A percentile compares a stretch with the other conserved stretches of the same genome.
These are phyloP conservation scores for Pharmacophagus antenor DNA, from an alignment of 2,888 invertebrate genomes.

Conservation along the genomic window DNA sequence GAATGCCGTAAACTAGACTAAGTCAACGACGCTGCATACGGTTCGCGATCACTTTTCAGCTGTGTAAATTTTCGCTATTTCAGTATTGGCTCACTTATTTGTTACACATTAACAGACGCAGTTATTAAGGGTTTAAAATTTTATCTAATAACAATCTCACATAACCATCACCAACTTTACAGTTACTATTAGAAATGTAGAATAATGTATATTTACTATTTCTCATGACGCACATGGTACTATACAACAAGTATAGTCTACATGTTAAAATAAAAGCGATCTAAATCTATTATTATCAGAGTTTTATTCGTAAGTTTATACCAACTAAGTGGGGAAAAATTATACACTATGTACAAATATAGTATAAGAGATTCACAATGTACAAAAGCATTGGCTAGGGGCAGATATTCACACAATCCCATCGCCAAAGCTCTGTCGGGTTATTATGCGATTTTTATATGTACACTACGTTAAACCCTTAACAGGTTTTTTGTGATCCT, in stretches of 20 bases:
- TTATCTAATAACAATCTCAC: conserved; percentile 2
- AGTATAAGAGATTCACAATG: conserved; percentile 20
- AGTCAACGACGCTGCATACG: conserved; percentile 36
- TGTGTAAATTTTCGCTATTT: conserved; percentile 2
- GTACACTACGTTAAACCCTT: not conserved
- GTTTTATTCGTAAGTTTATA: not conserved
- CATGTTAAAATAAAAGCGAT: not conserved
- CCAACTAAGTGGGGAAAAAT: conserved; percentile 7
- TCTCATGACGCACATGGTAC: not conserved
- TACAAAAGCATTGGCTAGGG: not conserved
- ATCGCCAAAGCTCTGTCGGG: not conserved
- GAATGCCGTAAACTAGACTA: conserved; percentile 41
- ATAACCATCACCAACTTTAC: not conserved
- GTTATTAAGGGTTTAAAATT: not conserved
- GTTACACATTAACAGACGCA: not conserved
- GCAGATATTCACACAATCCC: conserved; percentile 7
- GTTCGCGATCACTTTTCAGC: conserved; percentile 5
- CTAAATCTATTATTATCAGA: not conserved
- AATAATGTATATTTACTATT: not conserved
- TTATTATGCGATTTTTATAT: conserved; percentile 15
- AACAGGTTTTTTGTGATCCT: not conserved
- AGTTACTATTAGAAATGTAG: not conserved
- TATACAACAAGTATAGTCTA: not conserved
- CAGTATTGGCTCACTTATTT: conserved; percentile 7
- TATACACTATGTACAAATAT: conserved; percentile 16